Percentiles rank a stretch among this genome's conserved stretches.
Evolutionary conservation across 2,113 vertebrate species (phyloP).

Genomic region (Condylura cristata): DNA sequence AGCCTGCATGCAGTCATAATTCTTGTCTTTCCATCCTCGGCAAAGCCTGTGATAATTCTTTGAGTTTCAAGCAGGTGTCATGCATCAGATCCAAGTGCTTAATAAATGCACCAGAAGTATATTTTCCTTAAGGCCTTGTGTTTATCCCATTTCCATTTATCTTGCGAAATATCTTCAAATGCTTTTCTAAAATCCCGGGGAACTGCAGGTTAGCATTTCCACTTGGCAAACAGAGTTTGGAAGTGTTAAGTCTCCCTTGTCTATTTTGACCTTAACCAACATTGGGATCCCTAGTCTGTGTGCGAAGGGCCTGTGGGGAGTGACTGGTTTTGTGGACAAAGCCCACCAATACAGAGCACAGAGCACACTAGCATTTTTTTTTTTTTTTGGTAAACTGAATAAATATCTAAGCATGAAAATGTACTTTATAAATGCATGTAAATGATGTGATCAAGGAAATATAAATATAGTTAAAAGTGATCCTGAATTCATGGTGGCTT

Average conservation of each 20-base stretch:
- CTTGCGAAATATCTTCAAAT: constrained; percentile 70
- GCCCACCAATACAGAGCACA: background rate
- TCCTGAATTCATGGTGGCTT: background rate
- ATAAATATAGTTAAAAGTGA: background rate
- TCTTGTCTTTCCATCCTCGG: constrained; percentile 69
- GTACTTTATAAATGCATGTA: background rate
- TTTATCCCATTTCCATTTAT: constrained; percentile 74
- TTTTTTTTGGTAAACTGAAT: constrained; percentile 29
- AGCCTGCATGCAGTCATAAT: constrained; percentile 66
- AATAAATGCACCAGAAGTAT: constrained; percentile 75
- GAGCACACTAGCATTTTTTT: background rate
- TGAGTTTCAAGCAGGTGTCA: constrained; percentile 75
- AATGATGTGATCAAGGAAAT: constrained; percentile 41
- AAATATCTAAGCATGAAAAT: constrained; percentile 52
- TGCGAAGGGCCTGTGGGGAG: background rate
- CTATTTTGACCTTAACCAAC: constrained; percentile 65
- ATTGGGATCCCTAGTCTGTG: background rate
- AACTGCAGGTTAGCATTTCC: constrained; percentile 70
- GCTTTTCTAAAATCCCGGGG: constrained; percentile 65
- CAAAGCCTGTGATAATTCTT: constrained; percentile 72
- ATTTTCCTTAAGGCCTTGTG: constrained; percentile 72
- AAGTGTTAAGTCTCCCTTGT: background rate
- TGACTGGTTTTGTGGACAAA: background rate
- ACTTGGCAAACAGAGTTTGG: constrained; percentile 47
- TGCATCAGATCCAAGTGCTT: constrained; percentile 72